phyloP scores from a whole-genome alignment of 2,113 vertebrate genomes.

The Mus spicilegus region DNA sequence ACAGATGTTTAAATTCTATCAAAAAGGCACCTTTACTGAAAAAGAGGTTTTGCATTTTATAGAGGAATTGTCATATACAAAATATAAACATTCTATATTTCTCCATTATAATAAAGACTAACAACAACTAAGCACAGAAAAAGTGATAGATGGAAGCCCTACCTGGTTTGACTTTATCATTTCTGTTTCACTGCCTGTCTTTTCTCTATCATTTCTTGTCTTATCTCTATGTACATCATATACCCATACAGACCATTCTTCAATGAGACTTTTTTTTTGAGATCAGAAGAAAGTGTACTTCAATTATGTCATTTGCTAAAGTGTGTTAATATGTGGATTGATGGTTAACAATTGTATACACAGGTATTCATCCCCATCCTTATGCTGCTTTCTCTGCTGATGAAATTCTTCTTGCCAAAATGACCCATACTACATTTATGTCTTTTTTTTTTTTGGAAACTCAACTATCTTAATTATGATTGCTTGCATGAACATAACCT shows the following conservation, averaged over 20 bases:
- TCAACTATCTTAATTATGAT: background rate
- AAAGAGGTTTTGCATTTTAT: background rate
- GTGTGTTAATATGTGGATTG: background rate
- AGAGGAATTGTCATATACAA: background rate
- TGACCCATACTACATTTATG: background rate
- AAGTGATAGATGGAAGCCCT: background rate
- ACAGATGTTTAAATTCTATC: no score
- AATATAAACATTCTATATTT: background rate
- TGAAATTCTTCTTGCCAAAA: background rate
- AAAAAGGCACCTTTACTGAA: background rate
- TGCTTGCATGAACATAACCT: background rate
- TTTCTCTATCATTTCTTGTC: background rate
- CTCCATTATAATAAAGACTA: background rate
- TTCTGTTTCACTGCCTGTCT: background rate
- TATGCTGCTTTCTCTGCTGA: background rate
- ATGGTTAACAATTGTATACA: background rate
- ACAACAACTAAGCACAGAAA: background rate
- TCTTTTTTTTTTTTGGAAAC: background rate
- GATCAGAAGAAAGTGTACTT: background rate
- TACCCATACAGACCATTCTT: background rate
- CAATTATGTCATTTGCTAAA: background rate
- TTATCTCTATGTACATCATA: background rate
- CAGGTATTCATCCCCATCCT: background rate
- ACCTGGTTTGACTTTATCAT: background rate
- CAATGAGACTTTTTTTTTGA: background rate